Base-by-base conservation (phyloP, 2,888 invertebrate species). In the Adelognathus sp. region DNA sequence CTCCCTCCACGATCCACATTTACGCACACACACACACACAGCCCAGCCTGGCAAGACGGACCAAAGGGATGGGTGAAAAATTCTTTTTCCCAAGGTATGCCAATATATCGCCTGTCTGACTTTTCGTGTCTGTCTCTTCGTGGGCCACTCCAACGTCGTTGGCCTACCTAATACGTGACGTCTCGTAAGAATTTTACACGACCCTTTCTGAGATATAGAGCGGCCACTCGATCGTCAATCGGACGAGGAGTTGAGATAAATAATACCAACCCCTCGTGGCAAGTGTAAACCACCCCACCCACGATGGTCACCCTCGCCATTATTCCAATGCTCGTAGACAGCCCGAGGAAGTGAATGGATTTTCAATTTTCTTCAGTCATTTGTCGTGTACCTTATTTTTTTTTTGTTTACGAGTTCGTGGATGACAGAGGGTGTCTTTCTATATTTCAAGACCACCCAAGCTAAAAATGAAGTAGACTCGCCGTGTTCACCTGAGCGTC, bases 51-150 rank as follows among this genome's bases (percentile, higher is more conserved):
- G 46, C 66, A 44, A 70, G 58, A 78, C 50, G 70, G 72, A 70
- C 71, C 67, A 33, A 58, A 80, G 82, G 85, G 83, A 84, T 81
- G 82, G 86, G 83, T 81, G 86, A 88, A 90, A 82, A 91, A 91
- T 91, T 90, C 90, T 90, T 90, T 90, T 90, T 88, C 88, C 82
- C 83, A 86, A 88, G 90, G 90, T 91, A 91, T 90, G 90, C 90
- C 90, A 90, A 91, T 90, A 91, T 91, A 90, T 89, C 87, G 88
- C 88, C 86, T 87, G 85, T 86, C 83, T 81, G 76, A 58, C 66
- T 64, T 66, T 41, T 46, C 71, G 27, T 52, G 31, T 61, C 72
- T 72, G 21, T 69, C 52, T 72, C 31, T 74, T 24, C 36, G 33
- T n/a, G n/a, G n/a, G n/a, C n/a, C n/a, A n/a, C n/a, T n/a, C n/a